These are phyloP conservation scores for Aplysina aerophoba DNA, from an alignment of 37 sponge, comb jelly and placozoan genomes.

Conservation along the genomic window DNA sequence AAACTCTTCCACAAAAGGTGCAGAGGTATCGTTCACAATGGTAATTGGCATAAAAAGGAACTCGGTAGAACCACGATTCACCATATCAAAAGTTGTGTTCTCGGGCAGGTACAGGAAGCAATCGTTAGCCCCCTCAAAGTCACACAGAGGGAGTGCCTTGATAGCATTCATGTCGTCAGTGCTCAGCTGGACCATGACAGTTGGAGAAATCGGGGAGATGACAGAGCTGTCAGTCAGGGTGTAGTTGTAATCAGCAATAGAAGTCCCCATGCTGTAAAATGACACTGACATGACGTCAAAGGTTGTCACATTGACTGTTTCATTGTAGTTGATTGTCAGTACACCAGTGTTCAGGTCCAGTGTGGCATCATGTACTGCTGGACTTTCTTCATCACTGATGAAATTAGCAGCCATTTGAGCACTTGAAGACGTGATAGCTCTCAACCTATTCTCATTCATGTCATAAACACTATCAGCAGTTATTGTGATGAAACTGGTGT, in stretches of 20 bases:
- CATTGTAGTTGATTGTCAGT: slow-evolving; percentile 74
- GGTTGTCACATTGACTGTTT: slow-evolving; percentile 80
- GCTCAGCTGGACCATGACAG: slow-evolving; percentile 65
- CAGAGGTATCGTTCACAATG: slow-evolving; percentile 67
- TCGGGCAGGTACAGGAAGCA: slow-evolving; percentile 75
- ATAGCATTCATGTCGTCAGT: slow-evolving; percentile 71
- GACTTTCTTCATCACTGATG: slow-evolving; percentile 64
- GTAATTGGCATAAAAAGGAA: slow-evolving; percentile 33
- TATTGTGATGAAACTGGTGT: slow-evolving; percentile 78
- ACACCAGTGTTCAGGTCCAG: slow-evolving; percentile 80
- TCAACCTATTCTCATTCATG: slow-evolving; percentile 79
- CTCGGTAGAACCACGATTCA: slow-evolving; percentile 57
- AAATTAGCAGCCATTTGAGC: slow-evolving; percentile 53
- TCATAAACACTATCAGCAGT: slow-evolving; percentile 80
- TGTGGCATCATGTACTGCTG: slow-evolving; percentile 45
- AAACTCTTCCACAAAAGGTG: slow-evolving; percentile 68
- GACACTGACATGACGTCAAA: slow-evolving; percentile 41
- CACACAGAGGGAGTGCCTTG: slow-evolving; percentile 72
- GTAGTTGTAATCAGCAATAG: slow-evolving; percentile 37
- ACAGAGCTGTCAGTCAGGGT: slow-evolving; percentile 65
- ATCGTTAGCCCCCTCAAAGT: slow-evolving; percentile 35
- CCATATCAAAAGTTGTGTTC: slow-evolving; percentile 73
- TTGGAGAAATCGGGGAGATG: slow-evolving; percentile 62
- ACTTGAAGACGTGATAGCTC: slow-evolving; percentile 66
- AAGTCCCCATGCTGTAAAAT: slow-evolving; percentile 23